Conservation (phyloP, 2,797 vertebrate species). For the Myiotriccus ornatus region DNA sequence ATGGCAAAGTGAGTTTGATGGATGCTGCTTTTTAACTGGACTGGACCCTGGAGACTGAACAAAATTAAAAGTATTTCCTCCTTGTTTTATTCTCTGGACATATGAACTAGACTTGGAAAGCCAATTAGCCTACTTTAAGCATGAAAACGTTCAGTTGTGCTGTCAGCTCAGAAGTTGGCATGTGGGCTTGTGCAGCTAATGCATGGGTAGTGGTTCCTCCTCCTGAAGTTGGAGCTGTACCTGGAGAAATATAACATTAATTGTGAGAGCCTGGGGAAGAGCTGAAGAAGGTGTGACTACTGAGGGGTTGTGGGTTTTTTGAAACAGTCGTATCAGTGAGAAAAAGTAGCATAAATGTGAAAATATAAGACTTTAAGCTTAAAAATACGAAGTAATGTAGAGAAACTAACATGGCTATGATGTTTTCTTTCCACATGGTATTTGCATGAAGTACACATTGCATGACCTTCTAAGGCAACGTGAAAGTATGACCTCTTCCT, state of each 20-base stretch:
- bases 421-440: background rate
- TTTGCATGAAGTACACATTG: background rate
- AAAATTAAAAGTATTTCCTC: constrained; percentile 18
- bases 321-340: accelerated
- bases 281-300: background rate
- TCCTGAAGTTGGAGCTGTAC: background rate
- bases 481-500: constrained; percentile 19
- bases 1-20: background rate
- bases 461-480: constrained; percentile 18
- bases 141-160: background rate
- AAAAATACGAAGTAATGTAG: background rate
- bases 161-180: background rate
- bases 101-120: background rate
- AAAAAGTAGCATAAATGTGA: background rate
- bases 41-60: background rate
- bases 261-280: background rate
- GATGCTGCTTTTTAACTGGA: background rate
- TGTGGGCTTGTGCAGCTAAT: background rate
- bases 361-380: background rate
- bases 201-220: background rate
- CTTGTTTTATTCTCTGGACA: background rate
- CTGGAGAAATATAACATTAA: background rate
- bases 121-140: constrained; percentile 36
- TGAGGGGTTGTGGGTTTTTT: background rate
- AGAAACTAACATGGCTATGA: background rate